Evolutionary conservation across 2,888 invertebrate species (phyloP).

Genomic region (Papilio elwesi): DNA sequence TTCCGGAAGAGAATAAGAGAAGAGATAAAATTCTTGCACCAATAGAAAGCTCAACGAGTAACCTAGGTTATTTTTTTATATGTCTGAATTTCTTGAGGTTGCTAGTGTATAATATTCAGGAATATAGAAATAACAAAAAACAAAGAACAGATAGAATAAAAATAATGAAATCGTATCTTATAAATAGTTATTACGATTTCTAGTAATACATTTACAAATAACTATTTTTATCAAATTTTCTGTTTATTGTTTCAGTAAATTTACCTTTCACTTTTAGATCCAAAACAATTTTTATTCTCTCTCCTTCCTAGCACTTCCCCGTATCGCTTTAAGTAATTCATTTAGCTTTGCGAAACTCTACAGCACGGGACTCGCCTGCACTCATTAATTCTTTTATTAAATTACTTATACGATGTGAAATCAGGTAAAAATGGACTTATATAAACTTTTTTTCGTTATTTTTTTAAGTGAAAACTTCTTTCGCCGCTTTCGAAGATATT

Average conservation of each 20-base stretch:
- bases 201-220: neutral
- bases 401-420: conserved; percentile 11
- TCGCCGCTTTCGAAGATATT: too few relatives aligned
- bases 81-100: too few relatives aligned
- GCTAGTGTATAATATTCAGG: too few relatives aligned
- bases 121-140: too few relatives aligned
- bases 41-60: too few relatives aligned
- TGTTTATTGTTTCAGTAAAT: neutral
- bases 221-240: neutral
- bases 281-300: conserved; percentile 11
- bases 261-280: neutral
- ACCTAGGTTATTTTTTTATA: too few relatives aligned
- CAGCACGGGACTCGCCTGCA: conserved; percentile 14
- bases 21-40: too few relatives aligned
- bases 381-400: conserved; percentile 17
- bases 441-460: neutral
- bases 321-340: conserved; percentile 27
- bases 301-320: conserved; percentile 2
- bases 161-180: too few relatives aligned
- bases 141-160: too few relatives aligned
- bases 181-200: too few relatives aligned
- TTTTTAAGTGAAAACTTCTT: too few relatives aligned
- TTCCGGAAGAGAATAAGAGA: too few relatives aligned
- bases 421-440: conserved; percentile 13
- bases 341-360: conserved; percentile 23